These are phyloP conservation scores for Danaus plexippus DNA, from an alignment of 1,140 invertebrate genomes.

Conservation along the genomic window DNA sequence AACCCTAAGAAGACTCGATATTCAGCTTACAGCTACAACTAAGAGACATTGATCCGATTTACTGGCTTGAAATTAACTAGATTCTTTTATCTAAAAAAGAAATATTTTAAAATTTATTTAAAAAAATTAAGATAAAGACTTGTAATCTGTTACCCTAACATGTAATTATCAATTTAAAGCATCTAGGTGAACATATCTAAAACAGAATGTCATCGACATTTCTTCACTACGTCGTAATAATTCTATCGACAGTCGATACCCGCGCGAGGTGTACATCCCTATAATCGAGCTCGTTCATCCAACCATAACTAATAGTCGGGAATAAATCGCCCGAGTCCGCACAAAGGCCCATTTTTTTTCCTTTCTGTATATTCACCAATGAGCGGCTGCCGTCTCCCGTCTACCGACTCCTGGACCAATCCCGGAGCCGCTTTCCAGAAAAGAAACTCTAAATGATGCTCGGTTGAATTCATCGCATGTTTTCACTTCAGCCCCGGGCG, in stretches of 20 bases:
- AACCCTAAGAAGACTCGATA: background rate
- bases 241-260: conserved; percentile 12
- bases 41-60: too few species aligned
- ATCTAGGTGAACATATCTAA: too few species aligned
- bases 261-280: conserved; percentile 24
- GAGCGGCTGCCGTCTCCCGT: conserved; percentile 15
- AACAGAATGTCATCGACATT: conserved; percentile 2
- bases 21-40: too few species aligned
- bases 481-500: conserved; percentile 39
- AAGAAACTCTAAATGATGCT: conserved; percentile 56
- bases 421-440: conserved; percentile 33
- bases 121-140: too few species aligned
- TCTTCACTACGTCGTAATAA: too few species aligned
- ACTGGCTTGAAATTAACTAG: too few species aligned
- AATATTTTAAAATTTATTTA: too few species aligned
- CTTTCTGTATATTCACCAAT: conserved; percentile 43
- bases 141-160: too few species aligned
- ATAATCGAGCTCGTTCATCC: conserved; percentile 36
- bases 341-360: conserved; percentile 54
- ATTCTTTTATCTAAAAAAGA: too few species aligned
- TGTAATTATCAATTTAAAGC: too few species aligned
- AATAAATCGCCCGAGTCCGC: conserved; percentile 46
- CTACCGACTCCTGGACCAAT: conserved; percentile 34
- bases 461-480: conserved; percentile 42
- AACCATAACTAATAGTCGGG: conserved; percentile 66